Conservation (phyloP, 2,888 invertebrate genomes). For the Prenolepis imparis region DNA sequence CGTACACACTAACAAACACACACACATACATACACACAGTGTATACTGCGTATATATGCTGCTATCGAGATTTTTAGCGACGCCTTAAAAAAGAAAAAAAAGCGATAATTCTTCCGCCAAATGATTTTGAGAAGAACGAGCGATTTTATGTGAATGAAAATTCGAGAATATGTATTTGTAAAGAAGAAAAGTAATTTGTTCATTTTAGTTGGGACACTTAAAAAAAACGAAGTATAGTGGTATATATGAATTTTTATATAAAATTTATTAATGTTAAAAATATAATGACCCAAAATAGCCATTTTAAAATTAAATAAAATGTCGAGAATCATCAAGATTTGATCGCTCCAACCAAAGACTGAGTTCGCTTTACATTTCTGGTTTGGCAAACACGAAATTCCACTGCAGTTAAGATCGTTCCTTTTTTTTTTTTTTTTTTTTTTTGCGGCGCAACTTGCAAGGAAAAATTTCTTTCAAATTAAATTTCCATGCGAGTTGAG, state of each 20-base stretch:
- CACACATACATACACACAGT: neutral
- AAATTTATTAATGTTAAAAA: constrained; percentile 78
- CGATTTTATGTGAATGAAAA: constrained; percentile 56
- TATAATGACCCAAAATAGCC: constrained; percentile 71
- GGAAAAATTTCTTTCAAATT: neutral
- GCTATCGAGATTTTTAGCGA: constrained; percentile 32
- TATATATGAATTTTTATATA: constrained; percentile 79
- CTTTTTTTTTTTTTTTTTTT: neutral
- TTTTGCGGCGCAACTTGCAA: constrained; percentile 8
- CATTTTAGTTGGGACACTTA: constrained; percentile 77
- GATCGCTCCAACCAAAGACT: constrained; percentile 79
- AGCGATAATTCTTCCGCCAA: constrained; percentile 53
- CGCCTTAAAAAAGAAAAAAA: constrained; percentile 24
- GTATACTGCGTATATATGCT: constrained; percentile 16
- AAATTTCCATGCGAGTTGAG: neutral
- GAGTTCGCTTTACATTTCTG: constrained; percentile 78
- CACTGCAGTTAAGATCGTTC: constrained; percentile 60
- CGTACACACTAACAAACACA: neutral
- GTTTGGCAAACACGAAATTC: constrained; percentile 77
- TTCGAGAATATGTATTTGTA: constrained; percentile 72
- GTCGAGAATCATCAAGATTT: constrained; percentile 70
- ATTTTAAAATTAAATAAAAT: constrained; percentile 70
- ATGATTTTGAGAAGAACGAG: constrained; percentile 75
- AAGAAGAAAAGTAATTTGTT: constrained; percentile 67
- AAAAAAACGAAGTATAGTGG: constrained; percentile 74